phyloP scores from a whole-genome alignment of 1,140 invertebrate species.

The Drosophila pectinifera region DNA sequence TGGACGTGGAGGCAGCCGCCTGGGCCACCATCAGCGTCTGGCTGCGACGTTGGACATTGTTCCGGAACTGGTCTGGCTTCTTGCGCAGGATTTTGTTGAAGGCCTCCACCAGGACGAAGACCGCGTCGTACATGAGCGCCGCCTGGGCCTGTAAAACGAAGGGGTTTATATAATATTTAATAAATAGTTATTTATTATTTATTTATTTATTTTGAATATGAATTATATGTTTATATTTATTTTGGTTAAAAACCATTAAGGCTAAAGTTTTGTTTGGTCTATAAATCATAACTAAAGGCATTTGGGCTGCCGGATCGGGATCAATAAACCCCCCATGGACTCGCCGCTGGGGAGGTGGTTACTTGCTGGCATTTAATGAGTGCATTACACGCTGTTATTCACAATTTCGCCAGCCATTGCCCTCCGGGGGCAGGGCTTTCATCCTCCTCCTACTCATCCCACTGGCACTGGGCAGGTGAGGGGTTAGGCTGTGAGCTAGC shows the following conservation, averaged over 20 bases:
- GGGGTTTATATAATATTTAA: too few species aligned
- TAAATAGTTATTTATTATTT: too few species aligned
- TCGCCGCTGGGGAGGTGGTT: slow-evolving; percentile 11
- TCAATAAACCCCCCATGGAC: slow-evolving; percentile 20
- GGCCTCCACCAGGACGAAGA: slow-evolving; percentile 95
- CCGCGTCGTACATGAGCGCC: slow-evolving; percentile 96
- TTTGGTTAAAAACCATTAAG: background rate
- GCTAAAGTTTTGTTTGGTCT: background rate
- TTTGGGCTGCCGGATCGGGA: slow-evolving; percentile 86
- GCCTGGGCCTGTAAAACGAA: slow-evolving; percentile 89
- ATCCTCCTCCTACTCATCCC: slow-evolving; percentile 30
- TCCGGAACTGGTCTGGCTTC: slow-evolving; percentile 91
- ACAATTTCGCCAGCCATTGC: slow-evolving; percentile 72
- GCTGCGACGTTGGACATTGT: slow-evolving; percentile 87
- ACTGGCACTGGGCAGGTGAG: slow-evolving; percentile 13
- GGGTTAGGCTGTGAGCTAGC: slow-evolving; percentile 18
- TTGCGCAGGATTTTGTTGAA: slow-evolving; percentile 93
- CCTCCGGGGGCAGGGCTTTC: slow-evolving; percentile 13
- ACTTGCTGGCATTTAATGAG: slow-evolving; percentile 67
- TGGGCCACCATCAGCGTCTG: slow-evolving; percentile 70
- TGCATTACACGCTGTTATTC: slow-evolving; percentile 77
- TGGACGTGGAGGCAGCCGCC: slow-evolving; percentile 67
- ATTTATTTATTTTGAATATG: background rate
- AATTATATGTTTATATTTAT: background rate
- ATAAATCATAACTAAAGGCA: background rate